A percentile compares a stretch with the other conserved stretches of the same genome.
These are phyloP conservation scores for Tenualosa thibaudeaui DNA, from an alignment of 2,797 vertebrate genomes.

Conservation along the genomic window DNA sequence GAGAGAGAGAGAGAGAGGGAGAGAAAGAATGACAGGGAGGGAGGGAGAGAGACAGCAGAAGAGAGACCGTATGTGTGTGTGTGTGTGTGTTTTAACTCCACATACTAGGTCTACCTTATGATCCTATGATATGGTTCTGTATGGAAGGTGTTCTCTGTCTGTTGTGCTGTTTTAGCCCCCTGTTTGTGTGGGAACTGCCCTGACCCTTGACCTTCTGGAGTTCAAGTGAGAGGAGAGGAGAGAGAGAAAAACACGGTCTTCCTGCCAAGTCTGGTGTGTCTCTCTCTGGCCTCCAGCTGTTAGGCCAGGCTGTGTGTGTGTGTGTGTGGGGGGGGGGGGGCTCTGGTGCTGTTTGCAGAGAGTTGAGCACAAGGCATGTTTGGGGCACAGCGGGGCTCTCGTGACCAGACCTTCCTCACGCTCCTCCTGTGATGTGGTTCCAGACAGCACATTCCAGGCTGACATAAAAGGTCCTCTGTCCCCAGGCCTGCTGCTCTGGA, in stretches of 20 bases:
- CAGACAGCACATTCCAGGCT: not conserved
- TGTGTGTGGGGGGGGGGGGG: not conserved
- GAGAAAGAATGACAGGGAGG: not conserved
- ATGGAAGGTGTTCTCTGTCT: too few relatives aligned
- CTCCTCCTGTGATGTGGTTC: slow-evolving; percentile 4
- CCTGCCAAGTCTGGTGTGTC: not conserved
- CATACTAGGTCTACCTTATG: too few relatives aligned
- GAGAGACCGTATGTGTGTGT: not conserved
- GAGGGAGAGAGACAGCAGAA: not conserved
- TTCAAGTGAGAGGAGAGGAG: not conserved
- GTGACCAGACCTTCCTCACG: not conserved
- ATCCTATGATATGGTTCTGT: too few relatives aligned
- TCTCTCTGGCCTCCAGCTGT: not conserved
- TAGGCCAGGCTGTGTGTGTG: not conserved
- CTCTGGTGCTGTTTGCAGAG: too few relatives aligned
- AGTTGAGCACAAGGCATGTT: too few relatives aligned
- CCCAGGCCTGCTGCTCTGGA: too few relatives aligned
- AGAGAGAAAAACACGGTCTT: not conserved
- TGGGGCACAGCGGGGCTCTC: too few relatives aligned
- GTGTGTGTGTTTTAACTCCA: too few relatives aligned
- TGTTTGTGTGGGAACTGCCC: too few relatives aligned
- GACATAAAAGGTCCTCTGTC: too few relatives aligned
- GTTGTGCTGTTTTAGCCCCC: too few relatives aligned
- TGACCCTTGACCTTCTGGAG: too few relatives aligned
- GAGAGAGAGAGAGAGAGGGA: not conserved